These are phyloP conservation scores for Hirundo rustica DNA, from an alignment of 2,797 vertebrate genomes.

Conservation along the genomic window DNA sequence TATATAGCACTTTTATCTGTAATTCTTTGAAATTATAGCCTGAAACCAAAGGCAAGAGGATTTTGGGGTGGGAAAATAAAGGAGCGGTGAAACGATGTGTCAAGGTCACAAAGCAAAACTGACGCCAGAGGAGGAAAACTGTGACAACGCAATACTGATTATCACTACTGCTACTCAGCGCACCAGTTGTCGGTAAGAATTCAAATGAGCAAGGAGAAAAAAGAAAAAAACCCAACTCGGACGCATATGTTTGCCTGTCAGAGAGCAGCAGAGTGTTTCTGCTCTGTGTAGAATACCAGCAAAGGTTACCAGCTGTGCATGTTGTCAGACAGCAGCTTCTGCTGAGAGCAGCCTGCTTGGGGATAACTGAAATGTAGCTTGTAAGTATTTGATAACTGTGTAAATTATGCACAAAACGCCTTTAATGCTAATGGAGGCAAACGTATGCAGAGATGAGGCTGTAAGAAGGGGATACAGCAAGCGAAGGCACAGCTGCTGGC, in stretches of 20 bases:
- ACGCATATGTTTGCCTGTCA: constrained; percentile 45
- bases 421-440: constrained; percentile 16
- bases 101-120: not conserved
- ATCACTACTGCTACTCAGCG: not conserved
- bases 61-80: not conserved
- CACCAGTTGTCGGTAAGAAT: constrained; percentile 18
- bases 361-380: constrained; percentile 21
- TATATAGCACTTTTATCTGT: not conserved
- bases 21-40: not conserved
- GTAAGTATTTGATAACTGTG: constrained; percentile 42
- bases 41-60: not conserved
- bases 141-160: accelerated
- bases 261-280: not conserved
- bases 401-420: constrained; percentile 42
- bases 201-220: constrained; percentile 22
- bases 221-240: not conserved
- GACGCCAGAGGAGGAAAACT: not conserved
- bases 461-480: not conserved
- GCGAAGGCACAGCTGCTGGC: not conserved
- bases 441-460: not conserved
- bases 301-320: constrained; percentile 66
- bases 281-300: constrained; percentile 48
- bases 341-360: constrained; percentile 20
- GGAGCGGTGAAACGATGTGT: not conserved
- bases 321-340: constrained; percentile 44